These are phyloP conservation scores for Chalcosyrphus nemorum DNA, from an alignment of 2,888 invertebrate species.

Conservation along the genomic window DNA sequence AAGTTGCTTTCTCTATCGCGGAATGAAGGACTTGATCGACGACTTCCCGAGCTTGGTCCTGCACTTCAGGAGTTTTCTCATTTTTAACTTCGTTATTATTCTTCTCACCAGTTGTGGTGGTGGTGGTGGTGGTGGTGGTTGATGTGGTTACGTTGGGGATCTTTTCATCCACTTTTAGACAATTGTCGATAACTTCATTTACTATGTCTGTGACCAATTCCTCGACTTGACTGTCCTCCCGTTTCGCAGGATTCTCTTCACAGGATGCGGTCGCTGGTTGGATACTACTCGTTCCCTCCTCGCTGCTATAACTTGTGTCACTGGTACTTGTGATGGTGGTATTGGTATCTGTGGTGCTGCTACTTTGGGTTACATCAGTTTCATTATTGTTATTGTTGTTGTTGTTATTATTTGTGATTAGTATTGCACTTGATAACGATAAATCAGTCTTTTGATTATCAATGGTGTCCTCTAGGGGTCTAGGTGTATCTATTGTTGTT, in stretches of 20 bases:
- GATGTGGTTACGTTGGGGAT: slow-evolving; percentile 70
- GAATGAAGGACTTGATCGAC: slow-evolving; percentile 83
- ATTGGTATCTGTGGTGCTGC: slow-evolving; percentile 67
- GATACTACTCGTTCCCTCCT: slow-evolving; percentile 18
- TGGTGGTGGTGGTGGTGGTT: slow-evolving; percentile 77
- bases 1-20: slow-evolving; percentile 82
- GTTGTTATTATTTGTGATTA: slow-evolving; percentile 70
- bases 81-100: slow-evolving; percentile 73
- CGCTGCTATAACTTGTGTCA: slow-evolving; percentile 24
- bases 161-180: slow-evolving; percentile 75
- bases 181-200: slow-evolving; percentile 79
- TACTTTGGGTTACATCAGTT: slow-evolving; percentile 77
- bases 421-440: slow-evolving; percentile 77
- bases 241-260: slow-evolving; percentile 70
- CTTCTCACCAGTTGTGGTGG: slow-evolving; percentile 76
- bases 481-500: slow-evolving; percentile 48
- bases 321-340: slow-evolving; percentile 46
- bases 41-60: slow-evolving; percentile 82
- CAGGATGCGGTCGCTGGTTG: slow-evolving; percentile 56
- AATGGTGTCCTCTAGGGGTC: slow-evolving; percentile 74
- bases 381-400: slow-evolving; percentile 68
- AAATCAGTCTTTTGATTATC: slow-evolving; percentile 82
- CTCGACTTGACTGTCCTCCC: slow-evolving; percentile 69
- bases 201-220: slow-evolving; percentile 79
- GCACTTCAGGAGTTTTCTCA: slow-evolving; percentile 61